Evolutionary conservation across 2,888 invertebrate species (phyloP), one percentile per base, ranked within the genome.

Genomic region (Agonopterix arenella): DNA sequence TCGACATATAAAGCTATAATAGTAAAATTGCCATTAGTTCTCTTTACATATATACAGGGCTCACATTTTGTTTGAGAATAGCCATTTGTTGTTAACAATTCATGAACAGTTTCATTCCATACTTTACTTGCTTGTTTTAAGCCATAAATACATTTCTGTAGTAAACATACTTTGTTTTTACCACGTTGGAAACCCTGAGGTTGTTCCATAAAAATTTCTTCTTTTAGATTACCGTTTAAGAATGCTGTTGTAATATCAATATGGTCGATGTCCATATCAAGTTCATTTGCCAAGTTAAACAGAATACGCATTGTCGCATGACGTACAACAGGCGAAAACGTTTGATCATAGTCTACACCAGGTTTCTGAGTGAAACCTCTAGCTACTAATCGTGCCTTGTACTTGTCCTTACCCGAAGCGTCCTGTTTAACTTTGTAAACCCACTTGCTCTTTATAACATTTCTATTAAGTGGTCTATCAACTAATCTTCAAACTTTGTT

Each of bases 1-100:
- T 63, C 59, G 1, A 61, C 61, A 53, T 62, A 59, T 0, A 61
- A 16, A 9, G 56, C 56, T n/a, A 61, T 16, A 10, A 62, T 55
- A 11, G 48, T 36, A 11, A 51, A 16, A 4, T 51, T 41, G 36
- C 43, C 51, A 11, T 49, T 41, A 44, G 8, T 13, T 44, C 37
- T 53, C 18, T 50, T 56, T 5, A 47, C 36, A 50, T 52, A 58
- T 16, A 58, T 47, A 53, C 58, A 58, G 1, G 59, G 56, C 43
- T 59, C 59, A 46, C 48, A 52, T 47, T 45, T 50, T 9, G 48
- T 54, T 45, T 54, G 50, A 8, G n/a, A 4, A 41, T 42, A 54
- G 3, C 46, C 48, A 50, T 52, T 51, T 10, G 43, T 28, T 40
- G 11, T 10, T 16, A 59, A 52, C 5, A 55, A 13, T 4, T 52